Base-by-base conservation (phyloP, 1,140 invertebrate genomes). In the Trichonephila clavata region DNA sequence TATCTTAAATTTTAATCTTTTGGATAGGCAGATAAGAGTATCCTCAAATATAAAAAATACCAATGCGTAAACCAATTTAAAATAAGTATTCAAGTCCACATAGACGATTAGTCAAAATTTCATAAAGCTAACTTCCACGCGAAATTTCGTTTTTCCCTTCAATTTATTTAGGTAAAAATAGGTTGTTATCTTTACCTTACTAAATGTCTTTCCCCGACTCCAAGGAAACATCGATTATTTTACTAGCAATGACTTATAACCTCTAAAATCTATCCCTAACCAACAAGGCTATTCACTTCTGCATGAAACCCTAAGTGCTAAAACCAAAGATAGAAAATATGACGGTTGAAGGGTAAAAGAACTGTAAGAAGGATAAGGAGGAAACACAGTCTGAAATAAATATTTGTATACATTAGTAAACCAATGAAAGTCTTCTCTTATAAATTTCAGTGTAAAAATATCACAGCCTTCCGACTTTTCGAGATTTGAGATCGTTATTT, bases 81-180 rank as follows among this genome's bases (percentile, higher is more conserved):
- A 27, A 32, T 14, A 32, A 32, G 68, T 14, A 2, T 16, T 77
- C 24, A 77, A 77, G 27, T 32, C 13, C 3, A 16, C 13, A 77
- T 10, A 50, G 43, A 50, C 8, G 6, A 18, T 13, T 14, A 27
- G 18, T 77, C 27, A 16, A 77, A 14, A 39, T 27, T 32, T 27
- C 68, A 77, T 77, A 24, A 39, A 27, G 32, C 24, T 63, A 10
- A 68, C 3, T 50, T 57, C 68, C 71, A 39, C 65, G 50, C 65
- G 50, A 89, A 89, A 89, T 71, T 60, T n/a, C 32, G 65, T 57
- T 43, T 60, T 59, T 60, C 24, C 8, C 65, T 32, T n/a, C 20
- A n/a, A 77, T 89, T 77, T 89, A 89, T 89, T 89, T 89, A 57
- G 39, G 71, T 89, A 89, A 68, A 32, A 57, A 59, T 84, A 43